phyloP scores from a whole-genome alignment of 2,888 invertebrate genomes.

The Oithona nana region DNA sequence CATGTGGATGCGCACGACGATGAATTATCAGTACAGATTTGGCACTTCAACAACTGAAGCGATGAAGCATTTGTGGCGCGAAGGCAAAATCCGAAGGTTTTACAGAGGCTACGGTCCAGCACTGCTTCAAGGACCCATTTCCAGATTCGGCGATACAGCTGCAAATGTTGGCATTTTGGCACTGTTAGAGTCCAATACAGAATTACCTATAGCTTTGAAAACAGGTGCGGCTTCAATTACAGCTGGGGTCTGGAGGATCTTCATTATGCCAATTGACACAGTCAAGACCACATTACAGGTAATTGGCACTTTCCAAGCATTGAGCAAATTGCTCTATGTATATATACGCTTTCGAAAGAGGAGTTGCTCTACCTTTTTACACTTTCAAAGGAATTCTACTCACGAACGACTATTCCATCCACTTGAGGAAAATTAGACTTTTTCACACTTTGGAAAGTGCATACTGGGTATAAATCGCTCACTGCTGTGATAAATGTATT shows the following conservation, averaged over 20 bases:
- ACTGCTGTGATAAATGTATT: too few relatives aligned
- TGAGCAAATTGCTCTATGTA: too few relatives aligned
- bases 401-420: too few relatives aligned
- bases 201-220: slow-evolving; percentile 6
- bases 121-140: slow-evolving; percentile 14
- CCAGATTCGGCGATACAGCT: slow-evolving; percentile 14
- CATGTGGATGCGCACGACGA: slow-evolving; percentile 17
- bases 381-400: too few relatives aligned
- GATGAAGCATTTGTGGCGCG: background rate
- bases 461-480: too few relatives aligned
- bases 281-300: slow-evolving; percentile 16
- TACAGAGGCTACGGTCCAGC: slow-evolving; percentile 12
- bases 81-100: slow-evolving; percentile 5
- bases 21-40: slow-evolving; percentile 16
- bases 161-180: slow-evolving; percentile 11
- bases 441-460: too few relatives aligned
- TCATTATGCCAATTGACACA: slow-evolving; percentile 14
- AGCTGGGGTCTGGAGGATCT: slow-evolving; percentile 11
- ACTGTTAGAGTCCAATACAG: background rate
- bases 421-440: too few relatives aligned
- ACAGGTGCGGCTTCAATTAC: slow-evolving; percentile 6
- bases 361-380: too few relatives aligned
- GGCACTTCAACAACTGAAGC: slow-evolving; percentile 6
- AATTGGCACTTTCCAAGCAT: too few relatives aligned
- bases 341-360: too few relatives aligned